These are phyloP conservation scores for Scopus umbretta DNA, from an alignment of 2,113 vertebrate species.

Conservation along the genomic window DNA sequence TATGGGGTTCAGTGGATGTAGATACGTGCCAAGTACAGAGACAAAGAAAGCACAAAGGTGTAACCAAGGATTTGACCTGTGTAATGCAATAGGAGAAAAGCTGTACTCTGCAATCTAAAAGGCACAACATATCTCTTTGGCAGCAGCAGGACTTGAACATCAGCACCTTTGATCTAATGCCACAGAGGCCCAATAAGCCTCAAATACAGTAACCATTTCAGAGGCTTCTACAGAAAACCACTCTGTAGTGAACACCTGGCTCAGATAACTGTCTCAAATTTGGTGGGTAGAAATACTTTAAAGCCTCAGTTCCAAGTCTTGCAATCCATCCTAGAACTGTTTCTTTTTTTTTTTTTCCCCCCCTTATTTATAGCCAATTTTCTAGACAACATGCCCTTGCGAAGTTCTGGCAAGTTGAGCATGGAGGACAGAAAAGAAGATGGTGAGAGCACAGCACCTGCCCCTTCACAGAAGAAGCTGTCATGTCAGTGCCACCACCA, in stretches of 20 bases:
- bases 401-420: conserved; percentile 82
- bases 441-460: conserved; percentile 75
- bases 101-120: not conserved
- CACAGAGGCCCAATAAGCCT: not conserved
- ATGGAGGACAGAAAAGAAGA: conserved; percentile 78
- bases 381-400: conserved; percentile 83
- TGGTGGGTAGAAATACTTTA: not conserved
- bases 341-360: not conserved
- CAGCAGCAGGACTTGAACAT: not conserved
- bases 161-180: not conserved
- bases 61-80: not conserved
- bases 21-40: not conserved
- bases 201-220: not conserved
- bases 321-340: not conserved
- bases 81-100: not conserved
- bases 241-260: not conserved
- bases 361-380: conserved; percentile 72
- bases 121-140: not conserved
- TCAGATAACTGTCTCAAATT: not conserved
- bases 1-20: not conserved
- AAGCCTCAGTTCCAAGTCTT: not conserved
- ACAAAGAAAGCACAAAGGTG: not conserved
- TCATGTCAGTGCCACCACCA: conserved; percentile 92
- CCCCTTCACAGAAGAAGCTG: conserved; percentile 79
- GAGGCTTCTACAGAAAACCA: not conserved